These are phyloP conservation scores for Chloroceryle inda DNA, from an alignment of 2,797 vertebrate genomes.

Conservation along the genomic window DNA sequence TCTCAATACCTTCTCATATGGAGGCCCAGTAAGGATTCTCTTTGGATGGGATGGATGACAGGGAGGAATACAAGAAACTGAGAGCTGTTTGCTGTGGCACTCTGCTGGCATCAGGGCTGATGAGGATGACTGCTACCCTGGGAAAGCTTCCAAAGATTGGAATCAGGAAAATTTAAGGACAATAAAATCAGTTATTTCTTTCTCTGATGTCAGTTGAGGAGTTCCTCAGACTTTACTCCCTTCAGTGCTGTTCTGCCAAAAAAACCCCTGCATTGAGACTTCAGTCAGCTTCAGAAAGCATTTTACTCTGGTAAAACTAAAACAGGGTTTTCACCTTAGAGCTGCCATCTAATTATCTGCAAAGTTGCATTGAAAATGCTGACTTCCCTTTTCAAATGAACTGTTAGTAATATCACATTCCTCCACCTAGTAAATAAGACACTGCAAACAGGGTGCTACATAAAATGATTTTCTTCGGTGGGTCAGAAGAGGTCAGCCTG, in stretches of 20 bases:
- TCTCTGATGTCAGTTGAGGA: neutral
- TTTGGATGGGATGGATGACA: neutral
- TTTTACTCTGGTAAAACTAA: neutral
- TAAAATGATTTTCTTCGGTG: neutral
- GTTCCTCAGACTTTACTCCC: neutral
- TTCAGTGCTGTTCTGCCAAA: neutral
- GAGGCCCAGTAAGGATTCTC: neutral
- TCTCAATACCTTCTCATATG: neutral
- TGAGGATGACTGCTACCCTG: neutral
- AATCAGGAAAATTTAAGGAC: neutral
- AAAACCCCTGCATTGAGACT: neutral
- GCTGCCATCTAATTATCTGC: neutral
- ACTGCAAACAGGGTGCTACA: rapidly evolving
- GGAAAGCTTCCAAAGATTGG: neutral
- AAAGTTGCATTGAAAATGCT: neutral
- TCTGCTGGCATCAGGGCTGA: neutral
- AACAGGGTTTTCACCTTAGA: neutral
- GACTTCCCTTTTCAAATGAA: neutral
- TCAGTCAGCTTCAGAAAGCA: neutral
- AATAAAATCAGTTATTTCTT: neutral
- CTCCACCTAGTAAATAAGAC: neutral
- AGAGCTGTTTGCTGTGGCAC: neutral
- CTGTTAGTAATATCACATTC: neutral
- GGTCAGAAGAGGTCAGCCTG: conserved; percentile 65
- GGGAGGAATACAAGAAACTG: neutral